phyloP scores from a whole-genome alignment of 2,797 vertebrate species.

The Lagodon rhomboides region DNA sequence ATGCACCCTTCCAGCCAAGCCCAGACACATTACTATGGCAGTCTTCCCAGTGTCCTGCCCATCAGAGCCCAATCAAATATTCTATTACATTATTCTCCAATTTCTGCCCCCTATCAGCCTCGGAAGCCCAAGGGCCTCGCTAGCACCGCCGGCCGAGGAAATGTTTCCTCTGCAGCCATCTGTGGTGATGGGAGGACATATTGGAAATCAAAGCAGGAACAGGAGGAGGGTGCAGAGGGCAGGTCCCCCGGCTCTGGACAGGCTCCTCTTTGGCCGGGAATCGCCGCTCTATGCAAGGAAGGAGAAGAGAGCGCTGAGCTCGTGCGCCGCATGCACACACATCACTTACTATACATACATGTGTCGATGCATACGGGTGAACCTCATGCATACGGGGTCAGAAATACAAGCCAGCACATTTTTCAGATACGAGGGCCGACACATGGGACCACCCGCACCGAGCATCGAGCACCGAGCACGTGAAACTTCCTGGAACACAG shows the following conservation, averaged over 20 bases:
- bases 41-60: constrained; percentile 74
- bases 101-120: constrained; percentile 83
- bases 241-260: constrained; percentile 64
- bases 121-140: constrained; percentile 80
- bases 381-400: constrained; percentile 20
- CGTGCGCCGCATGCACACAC: constrained; percentile 21
- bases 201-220: constrained; percentile 88
- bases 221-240: constrained; percentile 84
- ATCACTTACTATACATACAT: constrained; percentile 27
- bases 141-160: constrained; percentile 83
- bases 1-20: constrained; percentile 53
- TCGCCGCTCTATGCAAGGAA: constrained; percentile 30
- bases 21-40: constrained; percentile 71
- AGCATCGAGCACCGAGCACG: not conserved
- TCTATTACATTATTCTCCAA: constrained; percentile 92
- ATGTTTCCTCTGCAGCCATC: constrained; percentile 89
- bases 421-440: constrained; percentile 16
- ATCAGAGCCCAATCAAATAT: constrained; percentile 90
- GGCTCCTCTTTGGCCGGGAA: constrained; percentile 73
- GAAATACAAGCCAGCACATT: constrained; percentile 33
- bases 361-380: constrained; percentile 6
- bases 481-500: not conserved
- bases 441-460: not conserved
- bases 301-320: constrained; percentile 33
- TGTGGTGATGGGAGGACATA: constrained; percentile 89